Conservation (phyloP, 2,113 vertebrate genomes). For the Erythrolamprus reginae region DNA sequence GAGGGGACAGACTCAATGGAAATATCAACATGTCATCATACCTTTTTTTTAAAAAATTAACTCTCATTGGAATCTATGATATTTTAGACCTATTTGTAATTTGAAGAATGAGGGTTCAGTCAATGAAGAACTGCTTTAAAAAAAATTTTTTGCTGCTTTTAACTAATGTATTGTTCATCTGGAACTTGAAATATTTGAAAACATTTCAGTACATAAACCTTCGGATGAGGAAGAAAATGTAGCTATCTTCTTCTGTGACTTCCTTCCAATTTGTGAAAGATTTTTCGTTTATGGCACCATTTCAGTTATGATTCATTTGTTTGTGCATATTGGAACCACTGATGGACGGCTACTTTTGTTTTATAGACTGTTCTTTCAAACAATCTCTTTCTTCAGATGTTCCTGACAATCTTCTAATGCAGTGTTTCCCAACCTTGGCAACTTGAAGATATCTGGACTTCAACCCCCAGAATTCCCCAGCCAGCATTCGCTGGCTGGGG, state of each 20-base stretch:
- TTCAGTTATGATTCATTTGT: neutral
- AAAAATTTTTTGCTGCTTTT: neutral
- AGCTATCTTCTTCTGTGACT: neutral
- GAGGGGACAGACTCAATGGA: neutral
- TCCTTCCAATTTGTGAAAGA: neutral
- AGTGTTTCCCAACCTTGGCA: no score
- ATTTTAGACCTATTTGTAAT: neutral
- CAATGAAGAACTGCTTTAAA: neutral
- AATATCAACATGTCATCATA: neutral
- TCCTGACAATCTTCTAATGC: neutral
- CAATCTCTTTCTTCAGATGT: neutral
- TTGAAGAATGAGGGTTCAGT: neutral
- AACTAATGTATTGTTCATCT: neutral
- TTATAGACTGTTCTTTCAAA: slow-evolving; percentile 17
- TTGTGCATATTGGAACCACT: slow-evolving; percentile 18
- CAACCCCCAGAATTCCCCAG: no score
- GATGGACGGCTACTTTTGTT: slow-evolving; percentile 15
- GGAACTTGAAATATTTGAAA: neutral
- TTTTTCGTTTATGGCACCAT: neutral
- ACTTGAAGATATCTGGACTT: no score
- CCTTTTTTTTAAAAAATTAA: neutral
- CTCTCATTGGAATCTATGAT: neutral
- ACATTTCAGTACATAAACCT: neutral
- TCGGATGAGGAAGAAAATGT: neutral
- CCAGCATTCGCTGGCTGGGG: no score